Percentiles rank a stretch among this genome's conserved stretches.
phyloP scores from a whole-genome alignment of 2,888 invertebrate genomes.

The Fragum whitleyi region DNA sequence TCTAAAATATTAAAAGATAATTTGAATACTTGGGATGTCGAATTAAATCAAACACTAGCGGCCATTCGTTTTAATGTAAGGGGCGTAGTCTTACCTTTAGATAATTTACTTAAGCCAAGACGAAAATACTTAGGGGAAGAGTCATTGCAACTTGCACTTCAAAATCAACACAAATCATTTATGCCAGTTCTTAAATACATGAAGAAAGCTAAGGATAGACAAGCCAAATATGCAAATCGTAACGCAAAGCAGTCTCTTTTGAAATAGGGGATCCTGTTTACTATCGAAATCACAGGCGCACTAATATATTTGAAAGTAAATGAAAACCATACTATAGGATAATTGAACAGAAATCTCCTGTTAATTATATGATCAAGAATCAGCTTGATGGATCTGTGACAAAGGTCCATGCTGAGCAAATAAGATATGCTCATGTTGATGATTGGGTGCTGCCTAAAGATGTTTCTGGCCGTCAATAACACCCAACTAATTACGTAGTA shows the following conservation, averaged over 20 bases:
- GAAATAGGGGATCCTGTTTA: no score
- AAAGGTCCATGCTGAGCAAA: no score
- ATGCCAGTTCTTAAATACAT: slow-evolving; percentile 26
- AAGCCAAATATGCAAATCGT: slow-evolving; percentile 41
- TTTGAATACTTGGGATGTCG: slow-evolving; percentile 46
- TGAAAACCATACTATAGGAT: slow-evolving; percentile 49
- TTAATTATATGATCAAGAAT: no score
- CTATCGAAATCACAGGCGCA: no score
- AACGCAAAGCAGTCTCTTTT: slow-evolving; percentile 16
- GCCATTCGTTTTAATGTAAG: slow-evolving; percentile 48
- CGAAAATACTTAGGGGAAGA: slow-evolving; percentile 44
- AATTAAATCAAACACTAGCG: slow-evolving; percentile 53
- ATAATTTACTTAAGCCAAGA: slow-evolving; percentile 41
- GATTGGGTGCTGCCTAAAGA: no score
- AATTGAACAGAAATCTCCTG: slow-evolving; percentile 32
- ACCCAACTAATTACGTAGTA: slow-evolving; percentile 22
- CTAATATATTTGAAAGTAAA: slow-evolving; percentile 28
- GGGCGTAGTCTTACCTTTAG: slow-evolving; percentile 51
- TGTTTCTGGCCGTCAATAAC: not conserved
- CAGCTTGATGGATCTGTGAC: no score
- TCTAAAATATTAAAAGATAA: slow-evolving; percentile 32
- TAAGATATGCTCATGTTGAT: no score
- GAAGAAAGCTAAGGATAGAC: slow-evolving; percentile 36
- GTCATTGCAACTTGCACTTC: slow-evolving; percentile 35
- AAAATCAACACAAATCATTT: slow-evolving; percentile 48